Evolutionary conservation across 2,888 invertebrate genomes (phyloP), one percentile per base, ranked within the genome.

Genomic region (Digitonthophagus gazella): DNA sequence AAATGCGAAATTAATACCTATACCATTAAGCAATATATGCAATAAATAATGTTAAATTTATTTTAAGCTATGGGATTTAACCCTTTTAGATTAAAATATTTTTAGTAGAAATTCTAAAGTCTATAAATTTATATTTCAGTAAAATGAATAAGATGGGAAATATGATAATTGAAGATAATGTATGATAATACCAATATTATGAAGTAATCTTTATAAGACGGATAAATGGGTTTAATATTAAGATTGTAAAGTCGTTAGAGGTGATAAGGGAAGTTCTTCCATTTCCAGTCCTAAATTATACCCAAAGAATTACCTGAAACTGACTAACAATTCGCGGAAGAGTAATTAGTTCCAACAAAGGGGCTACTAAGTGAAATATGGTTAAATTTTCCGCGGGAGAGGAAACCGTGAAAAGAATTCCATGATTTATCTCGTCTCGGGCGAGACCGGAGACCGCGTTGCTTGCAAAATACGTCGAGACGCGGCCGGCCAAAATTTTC

Each of bases 181-280:
- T n/a, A n/a, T n/a, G n/a, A n/a, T n/a, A 8, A 3, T 44, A 44
- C 11, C 11, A 44, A 44, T 44, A 44, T 44, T 44, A 1, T 44
- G 6, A 11, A 8, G 6, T 44, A 44, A 44, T 44, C 3, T 11
- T 11, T 11, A 44, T 44, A 5, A 44, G 28, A 44, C 8, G 22
- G 61, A 15, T 18, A 19, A 61, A 61, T 61, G 61, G 61, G 11
- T 61, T 61, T 61, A 61, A 61, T 61, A 61, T 61, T 61, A 61
- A 61, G 61, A 61, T 61, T 61, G 61, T 61, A 61, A 61, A 61
- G 61, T 61, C 61, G 61, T 61, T 61, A 61, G 61, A n/a, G 19
- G 20, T 20, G 61, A 61, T 61, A 61, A 61, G n/a, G n/a, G 18
- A 20, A 61, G 18, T 61, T 61, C 61, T 61, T 61, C 61, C 61